Evolutionary conservation across 2,888 invertebrate species (phyloP).

Genomic region (Emesis furor): DNA sequence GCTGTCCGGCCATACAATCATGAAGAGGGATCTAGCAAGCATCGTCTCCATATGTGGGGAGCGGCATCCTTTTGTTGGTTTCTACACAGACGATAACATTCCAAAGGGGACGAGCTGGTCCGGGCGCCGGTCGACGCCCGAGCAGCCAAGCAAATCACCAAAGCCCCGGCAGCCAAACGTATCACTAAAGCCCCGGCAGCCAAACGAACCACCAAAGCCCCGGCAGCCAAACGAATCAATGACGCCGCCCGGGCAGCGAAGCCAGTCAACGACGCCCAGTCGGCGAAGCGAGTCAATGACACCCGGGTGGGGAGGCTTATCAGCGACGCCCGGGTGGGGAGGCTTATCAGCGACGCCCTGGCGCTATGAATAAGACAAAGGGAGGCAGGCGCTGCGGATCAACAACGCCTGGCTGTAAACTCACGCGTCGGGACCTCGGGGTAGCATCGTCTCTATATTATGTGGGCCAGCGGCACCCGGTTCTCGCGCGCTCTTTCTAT

Average conservation of each 20-base stretch:
- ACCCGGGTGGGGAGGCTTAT: not conserved
- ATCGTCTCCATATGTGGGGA: conserved; percentile 17
- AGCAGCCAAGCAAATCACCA: too few species aligned
- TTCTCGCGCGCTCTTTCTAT: not conserved
- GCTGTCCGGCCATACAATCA: not conserved
- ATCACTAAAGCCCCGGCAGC: too few species aligned
- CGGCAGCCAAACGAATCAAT: too few species aligned
- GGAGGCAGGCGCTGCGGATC: not conserved
- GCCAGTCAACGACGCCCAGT: too few species aligned
- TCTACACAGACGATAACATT: conserved; percentile 2
- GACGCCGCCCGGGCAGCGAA: too few species aligned
- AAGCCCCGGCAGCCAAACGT: too few species aligned
- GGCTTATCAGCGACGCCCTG: not conserved
- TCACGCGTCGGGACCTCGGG: not conserved
- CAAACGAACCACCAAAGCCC: too few species aligned
- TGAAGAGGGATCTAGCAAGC: conserved; percentile 1
- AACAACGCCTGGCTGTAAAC: not conserved
- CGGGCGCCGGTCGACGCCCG: not conserved
- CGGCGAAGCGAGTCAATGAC: too few species aligned
- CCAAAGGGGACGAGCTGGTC: conserved; percentile 21
- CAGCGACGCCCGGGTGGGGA: not conserved
- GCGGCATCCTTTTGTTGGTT: not conserved
- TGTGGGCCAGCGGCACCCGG: not conserved
- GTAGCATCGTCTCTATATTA: not conserved
- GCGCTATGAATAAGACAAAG: not conserved